These are phyloP conservation scores for Drosophila suboccidentalis DNA, from an alignment of 2,888 invertebrate genomes.

Conservation along the genomic window DNA sequence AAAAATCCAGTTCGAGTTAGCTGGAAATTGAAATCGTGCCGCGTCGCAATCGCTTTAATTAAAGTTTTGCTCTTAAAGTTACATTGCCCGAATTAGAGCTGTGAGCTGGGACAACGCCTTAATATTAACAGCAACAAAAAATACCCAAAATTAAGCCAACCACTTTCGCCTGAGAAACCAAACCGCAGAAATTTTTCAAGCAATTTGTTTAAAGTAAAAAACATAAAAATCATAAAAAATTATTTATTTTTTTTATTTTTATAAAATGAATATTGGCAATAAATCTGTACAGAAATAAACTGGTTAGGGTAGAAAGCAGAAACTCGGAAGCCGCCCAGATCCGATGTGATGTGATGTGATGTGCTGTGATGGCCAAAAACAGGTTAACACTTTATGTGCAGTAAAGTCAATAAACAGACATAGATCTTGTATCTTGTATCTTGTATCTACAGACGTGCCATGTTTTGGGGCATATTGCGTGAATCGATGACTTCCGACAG, in stretches of 20 bases:
- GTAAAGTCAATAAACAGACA: constrained; percentile 46
- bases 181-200: constrained; percentile 62
- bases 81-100: constrained; percentile 52
- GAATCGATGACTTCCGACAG: constrained; percentile 71
- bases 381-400: constrained; percentile 43
- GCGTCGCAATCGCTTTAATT: constrained; percentile 70
- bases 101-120: constrained; percentile 69
- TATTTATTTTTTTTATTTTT: background rate
- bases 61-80: constrained; percentile 60
- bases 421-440: constrained; percentile 46
- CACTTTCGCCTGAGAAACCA: constrained; percentile 66
- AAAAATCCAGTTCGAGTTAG: constrained; percentile 48
- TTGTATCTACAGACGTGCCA: constrained; percentile 30
- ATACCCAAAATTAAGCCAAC: constrained; percentile 58
- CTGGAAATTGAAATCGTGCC: constrained; percentile 70
- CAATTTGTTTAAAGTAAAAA: constrained; percentile 67
- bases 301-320: constrained; percentile 75
- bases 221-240: constrained; percentile 23
- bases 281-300: constrained; percentile 66
- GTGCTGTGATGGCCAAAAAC: constrained; percentile 33
- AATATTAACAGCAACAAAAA: constrained; percentile 30
- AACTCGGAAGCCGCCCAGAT: constrained; percentile 50
- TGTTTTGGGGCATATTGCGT: constrained; percentile 67
- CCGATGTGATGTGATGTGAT: constrained; percentile 26
- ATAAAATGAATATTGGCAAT: constrained; percentile 73